A percentile compares a stretch with the other conserved stretches of the same genome.
These are phyloP conservation scores for Euzophera pinguis DNA, from an alignment of 2,888 invertebrate species.

Conservation along the genomic window DNA sequence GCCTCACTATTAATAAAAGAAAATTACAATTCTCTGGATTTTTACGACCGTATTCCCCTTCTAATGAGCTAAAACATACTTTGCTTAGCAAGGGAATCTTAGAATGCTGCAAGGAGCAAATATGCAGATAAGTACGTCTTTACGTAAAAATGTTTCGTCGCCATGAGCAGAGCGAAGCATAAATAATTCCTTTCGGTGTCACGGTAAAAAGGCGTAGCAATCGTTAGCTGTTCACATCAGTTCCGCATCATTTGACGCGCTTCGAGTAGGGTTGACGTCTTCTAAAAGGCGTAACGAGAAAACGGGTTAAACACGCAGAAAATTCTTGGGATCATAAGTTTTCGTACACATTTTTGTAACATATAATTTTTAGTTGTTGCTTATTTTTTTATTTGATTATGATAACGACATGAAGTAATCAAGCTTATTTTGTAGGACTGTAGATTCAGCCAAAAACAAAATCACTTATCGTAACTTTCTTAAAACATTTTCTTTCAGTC, in stretches of 20 bases:
- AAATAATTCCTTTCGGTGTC: constrained; percentile 41
- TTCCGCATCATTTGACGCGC: constrained; percentile 55
- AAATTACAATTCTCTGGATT: too few relatives aligned
- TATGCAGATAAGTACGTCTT: neutral
- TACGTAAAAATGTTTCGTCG: constrained; percentile 22
- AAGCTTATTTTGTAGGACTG: too few relatives aligned
- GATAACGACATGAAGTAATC: too few relatives aligned
- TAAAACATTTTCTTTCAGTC: too few relatives aligned
- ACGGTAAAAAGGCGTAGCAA: constrained; percentile 50
- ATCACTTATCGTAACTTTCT: too few relatives aligned
- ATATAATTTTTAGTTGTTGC: neutral
- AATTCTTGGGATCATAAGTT: neutral
- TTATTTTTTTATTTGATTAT: too few relatives aligned
- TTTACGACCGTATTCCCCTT: too few relatives aligned
- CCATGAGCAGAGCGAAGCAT: constrained; percentile 39
- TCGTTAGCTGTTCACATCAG: constrained; percentile 59
- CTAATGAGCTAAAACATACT: too few relatives aligned
- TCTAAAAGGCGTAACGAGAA: constrained; percentile 12
- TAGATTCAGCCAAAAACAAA: too few relatives aligned
- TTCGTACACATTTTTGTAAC: neutral
- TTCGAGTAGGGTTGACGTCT: constrained; percentile 21
- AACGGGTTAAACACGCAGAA: neutral
- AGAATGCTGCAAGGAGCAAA: neutral
- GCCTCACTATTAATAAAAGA: too few relatives aligned
- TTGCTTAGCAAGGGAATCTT: too few relatives aligned